phyloP scores from a whole-genome alignment of 2,797 vertebrate species.

The Oryzias sinensis region DNA sequence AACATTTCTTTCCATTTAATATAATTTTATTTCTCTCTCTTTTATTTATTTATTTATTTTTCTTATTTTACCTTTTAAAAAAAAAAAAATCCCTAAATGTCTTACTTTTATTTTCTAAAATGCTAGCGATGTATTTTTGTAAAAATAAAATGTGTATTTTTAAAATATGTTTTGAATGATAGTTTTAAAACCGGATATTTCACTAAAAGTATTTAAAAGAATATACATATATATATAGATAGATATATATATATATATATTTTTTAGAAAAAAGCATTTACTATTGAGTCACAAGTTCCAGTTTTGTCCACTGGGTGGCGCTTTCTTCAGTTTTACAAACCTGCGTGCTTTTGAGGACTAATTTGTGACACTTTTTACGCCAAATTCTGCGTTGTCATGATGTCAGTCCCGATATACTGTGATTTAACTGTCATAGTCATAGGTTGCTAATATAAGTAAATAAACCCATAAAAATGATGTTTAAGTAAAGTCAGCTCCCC shows the following conservation, averaged over 20 bases:
- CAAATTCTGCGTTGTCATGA: constrained; percentile 44
- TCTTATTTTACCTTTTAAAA: too few relatives aligned
- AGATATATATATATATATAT: too few relatives aligned
- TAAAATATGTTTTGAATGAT: too few relatives aligned
- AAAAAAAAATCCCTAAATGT: too few relatives aligned
- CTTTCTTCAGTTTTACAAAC: constrained; percentile 22
- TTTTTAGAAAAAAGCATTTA: too few relatives aligned
- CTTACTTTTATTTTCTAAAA: too few relatives aligned
- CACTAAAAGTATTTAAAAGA: too few relatives aligned
- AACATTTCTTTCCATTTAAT: not conserved
- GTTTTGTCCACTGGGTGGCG: constrained; percentile 49
- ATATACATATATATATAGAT: too few relatives aligned
- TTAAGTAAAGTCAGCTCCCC: not conserved
- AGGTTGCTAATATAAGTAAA: not conserved
- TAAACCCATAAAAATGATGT: not conserved
- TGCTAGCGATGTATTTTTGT: too few relatives aligned
- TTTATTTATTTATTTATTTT: too few relatives aligned
- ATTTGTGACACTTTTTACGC: constrained; percentile 23
- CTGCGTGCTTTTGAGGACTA: constrained; percentile 2
- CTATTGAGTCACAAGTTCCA: not conserved
- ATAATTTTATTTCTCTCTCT: not conserved
- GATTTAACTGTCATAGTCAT: not conserved
- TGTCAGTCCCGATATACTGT: not conserved
- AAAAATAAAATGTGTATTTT: too few relatives aligned
- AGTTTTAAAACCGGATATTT: too few relatives aligned